Evolutionary conservation across 2,113 vertebrate species (phyloP), one percentile per base, ranked within the genome.

Genomic region (Hemichromis elongatus): DNA sequence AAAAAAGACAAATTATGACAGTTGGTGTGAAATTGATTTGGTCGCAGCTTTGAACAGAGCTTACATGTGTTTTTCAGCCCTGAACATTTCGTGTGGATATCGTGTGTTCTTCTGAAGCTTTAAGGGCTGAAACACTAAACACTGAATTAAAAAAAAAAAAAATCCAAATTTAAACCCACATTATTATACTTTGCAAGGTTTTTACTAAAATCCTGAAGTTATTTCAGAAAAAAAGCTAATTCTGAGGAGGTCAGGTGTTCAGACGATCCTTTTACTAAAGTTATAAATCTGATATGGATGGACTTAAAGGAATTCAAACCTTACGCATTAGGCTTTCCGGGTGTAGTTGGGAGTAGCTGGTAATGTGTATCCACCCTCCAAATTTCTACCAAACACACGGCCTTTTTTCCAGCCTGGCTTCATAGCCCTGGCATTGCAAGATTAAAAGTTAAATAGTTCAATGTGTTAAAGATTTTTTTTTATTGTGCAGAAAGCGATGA

Each of bases 401-500:
- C 21, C 18, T 70, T 10, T 70, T 26, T 10, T 16, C 40, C 40
- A 45, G 66, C 40, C 66, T 70, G 66, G 21, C 21, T 3, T 1
- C 40, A 47, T 42, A 42, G n/a, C n/a, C 1, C 6, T 68, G 0
- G 40, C 21, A 47, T 26, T 45, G 40, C 21, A 70, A 45, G 1
- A 26, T 26, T 54, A 42, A 47, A 70, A 45, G 21, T 70, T 5
- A 70, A 47, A 70, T 47, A 13, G 40, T 24, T 21, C 16, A 14
- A 2, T 54, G 13, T 10, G 5, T 47, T 52, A 82, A 53, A 19
- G 6, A 61, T 10, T 66, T 2, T 88, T 33, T 40, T 45, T 16
- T 63, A 28, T 73, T 7, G n/a, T 84, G 14, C 80, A 94, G 94
- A 47, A 21, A 86, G 61, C 1, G 93, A 92, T 1, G 94, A 94